phyloP scores from a whole-genome alignment of 1,140 invertebrate genomes.

The Varroa destructor region DNA sequence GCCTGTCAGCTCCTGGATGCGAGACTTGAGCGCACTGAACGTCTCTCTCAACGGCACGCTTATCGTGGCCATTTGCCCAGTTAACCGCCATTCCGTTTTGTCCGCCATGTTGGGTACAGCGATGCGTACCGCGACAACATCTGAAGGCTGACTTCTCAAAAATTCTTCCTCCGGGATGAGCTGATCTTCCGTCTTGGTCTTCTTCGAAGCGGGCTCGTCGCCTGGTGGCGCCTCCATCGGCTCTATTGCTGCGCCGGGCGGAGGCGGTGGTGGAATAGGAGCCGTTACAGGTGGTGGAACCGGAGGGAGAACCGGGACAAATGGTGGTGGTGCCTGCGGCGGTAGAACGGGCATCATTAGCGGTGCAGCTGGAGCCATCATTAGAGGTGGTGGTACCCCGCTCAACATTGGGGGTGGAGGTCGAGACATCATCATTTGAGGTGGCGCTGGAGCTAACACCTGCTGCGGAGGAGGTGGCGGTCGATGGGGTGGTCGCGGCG shows the following conservation, averaged over 20 bases:
- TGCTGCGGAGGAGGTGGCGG: slow-evolving; percentile 47
- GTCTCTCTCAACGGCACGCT: slow-evolving; percentile 64
- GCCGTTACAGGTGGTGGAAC: background rate
- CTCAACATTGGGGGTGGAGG: slow-evolving; percentile 50
- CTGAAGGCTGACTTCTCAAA: slow-evolving; percentile 52
- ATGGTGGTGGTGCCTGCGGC: slow-evolving; percentile 29
- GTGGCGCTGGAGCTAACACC: slow-evolving; percentile 37
- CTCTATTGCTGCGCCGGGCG: slow-evolving; percentile 40
- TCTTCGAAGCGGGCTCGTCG: slow-evolving; percentile 75
- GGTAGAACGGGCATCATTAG: slow-evolving; percentile 31
- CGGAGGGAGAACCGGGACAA: background rate
- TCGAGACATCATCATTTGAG: slow-evolving; percentile 31
- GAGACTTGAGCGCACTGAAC: slow-evolving; percentile 61
- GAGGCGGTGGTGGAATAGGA: slow-evolving; percentile 23
- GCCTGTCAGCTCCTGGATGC: slow-evolving; percentile 71
- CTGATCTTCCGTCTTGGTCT: slow-evolving; percentile 76
- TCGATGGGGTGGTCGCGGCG: slow-evolving; percentile 34
- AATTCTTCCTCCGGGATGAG: slow-evolving; percentile 75
- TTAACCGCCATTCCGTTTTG: slow-evolving; percentile 90
- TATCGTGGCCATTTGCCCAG: slow-evolving; percentile 70
- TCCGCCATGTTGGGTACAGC: slow-evolving; percentile 63
- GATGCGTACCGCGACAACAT: slow-evolving; percentile 61
- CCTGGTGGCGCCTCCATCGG: slow-evolving; percentile 2
- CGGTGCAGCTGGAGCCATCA: slow-evolving; percentile 26
- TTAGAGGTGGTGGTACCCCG: slow-evolving; percentile 38